phyloP scores from a whole-genome alignment of 2,113 vertebrate genomes.

The Onychostruthus taczanowskii region DNA sequence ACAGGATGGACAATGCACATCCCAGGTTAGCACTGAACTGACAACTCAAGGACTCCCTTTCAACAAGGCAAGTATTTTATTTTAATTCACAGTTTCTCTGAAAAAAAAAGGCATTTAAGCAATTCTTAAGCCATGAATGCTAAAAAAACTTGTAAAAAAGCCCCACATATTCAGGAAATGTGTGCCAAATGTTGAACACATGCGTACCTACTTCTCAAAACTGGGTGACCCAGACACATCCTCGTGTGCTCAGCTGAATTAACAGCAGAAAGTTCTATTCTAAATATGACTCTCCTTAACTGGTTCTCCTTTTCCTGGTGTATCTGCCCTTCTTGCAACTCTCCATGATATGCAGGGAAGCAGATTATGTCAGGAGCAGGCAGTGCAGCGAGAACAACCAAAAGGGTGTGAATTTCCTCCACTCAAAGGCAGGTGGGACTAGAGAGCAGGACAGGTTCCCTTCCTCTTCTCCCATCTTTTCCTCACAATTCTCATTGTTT shows the following conservation, averaged over 20 bases:
- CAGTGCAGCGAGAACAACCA: not conserved
- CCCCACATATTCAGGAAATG: not conserved
- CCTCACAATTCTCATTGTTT: not conserved
- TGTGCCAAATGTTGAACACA: not conserved
- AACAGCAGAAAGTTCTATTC: not conserved
- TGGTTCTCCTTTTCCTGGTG: not conserved
- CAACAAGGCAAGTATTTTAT: not conserved
- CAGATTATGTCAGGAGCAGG: not conserved
- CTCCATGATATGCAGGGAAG: not conserved
- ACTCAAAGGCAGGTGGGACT: not conserved
- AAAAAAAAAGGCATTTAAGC: not conserved
- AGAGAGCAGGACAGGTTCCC: not conserved
- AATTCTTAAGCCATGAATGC: not conserved
- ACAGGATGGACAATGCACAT: not conserved
- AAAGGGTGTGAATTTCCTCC: not conserved
- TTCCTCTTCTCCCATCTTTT: not conserved
- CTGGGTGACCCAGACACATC: conserved; percentile 33
- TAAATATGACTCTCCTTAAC: not conserved
- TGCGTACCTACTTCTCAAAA: not conserved
- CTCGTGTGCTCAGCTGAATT: not conserved
- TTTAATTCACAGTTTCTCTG: not conserved
- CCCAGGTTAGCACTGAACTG: not conserved
- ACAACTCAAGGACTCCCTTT: not conserved
- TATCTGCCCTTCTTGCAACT: not conserved
- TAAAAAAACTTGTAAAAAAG: not conserved